Evolutionary conservation across 2,888 invertebrate species (phyloP).

Genomic region (Branchinecta sandiegonensis): DNA sequence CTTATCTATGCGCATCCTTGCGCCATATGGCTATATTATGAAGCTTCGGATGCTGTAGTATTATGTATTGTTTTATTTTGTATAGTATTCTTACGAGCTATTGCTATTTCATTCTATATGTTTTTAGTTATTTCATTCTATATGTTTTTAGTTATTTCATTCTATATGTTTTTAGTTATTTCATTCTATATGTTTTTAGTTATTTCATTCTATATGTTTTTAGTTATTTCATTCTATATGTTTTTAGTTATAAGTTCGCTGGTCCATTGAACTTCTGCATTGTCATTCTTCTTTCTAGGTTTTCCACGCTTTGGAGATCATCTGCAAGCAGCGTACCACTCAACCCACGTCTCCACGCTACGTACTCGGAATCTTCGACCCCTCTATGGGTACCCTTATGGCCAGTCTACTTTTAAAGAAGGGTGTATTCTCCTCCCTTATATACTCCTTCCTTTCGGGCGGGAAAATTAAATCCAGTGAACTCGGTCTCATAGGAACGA

Average conservation of each 20-base stretch:
- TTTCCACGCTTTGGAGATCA: background rate
- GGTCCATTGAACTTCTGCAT: background rate
- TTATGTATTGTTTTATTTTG: too few species aligned
- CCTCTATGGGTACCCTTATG: conserved; percentile 36
- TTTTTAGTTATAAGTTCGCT: background rate
- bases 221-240: background rate
- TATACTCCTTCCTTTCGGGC: conserved; percentile 51
- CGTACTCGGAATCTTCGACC: conserved; percentile 35
- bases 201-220: background rate
- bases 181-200: background rate
- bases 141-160: background rate
- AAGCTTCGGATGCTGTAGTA: too few species aligned
- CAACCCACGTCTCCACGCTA: conserved; percentile 37
- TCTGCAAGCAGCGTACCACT: background rate
- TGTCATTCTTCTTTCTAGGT: background rate
- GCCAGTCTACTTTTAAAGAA: conserved; percentile 48
- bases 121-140: too few species aligned
- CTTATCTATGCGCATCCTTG: too few species aligned
- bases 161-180: background rate
- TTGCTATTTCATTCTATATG: background rate
- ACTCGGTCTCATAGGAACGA: conserved; percentile 53
- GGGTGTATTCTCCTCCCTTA: conserved; percentile 38
- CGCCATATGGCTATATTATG: too few species aligned
- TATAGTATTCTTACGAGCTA: background rate
- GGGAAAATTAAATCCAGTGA: conserved; percentile 46